Evolutionary conservation across 2,113 vertebrate species (phyloP), one percentile per base, ranked within the genome.

Genomic region (Thomomys bottae): DNA sequence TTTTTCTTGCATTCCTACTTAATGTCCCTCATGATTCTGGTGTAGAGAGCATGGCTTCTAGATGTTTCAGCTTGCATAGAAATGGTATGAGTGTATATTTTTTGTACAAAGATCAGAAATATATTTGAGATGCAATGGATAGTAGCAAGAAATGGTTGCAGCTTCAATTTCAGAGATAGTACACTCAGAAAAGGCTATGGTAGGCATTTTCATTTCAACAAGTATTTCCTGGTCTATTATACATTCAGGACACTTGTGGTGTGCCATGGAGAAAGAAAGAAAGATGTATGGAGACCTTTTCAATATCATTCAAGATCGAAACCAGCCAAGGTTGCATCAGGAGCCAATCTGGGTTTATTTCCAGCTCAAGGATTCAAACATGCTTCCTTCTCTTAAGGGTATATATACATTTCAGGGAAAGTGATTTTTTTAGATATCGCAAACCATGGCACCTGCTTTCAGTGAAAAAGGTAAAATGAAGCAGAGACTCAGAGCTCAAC

Each of bases 101-200:
- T n/a, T 59, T 26, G 15, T 18, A 92, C 73, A 75, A 95, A 94
- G 82, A 71, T 64, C 21, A 30, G 73, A 90, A 81, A 61, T 87
- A 59, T 30, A 87, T 90, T 70, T 84, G 71, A 94, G 67, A 87
- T 64, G 61, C 40, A 81, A 38, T 18, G 21, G 34, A 66, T 24
- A 24, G 21, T 66, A 77, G 72, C 3, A 85, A 66, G 26, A 85
- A 61, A 67, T n/a, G 40, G 45, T 63, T 76, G 38, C 38, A 28
- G 24, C 82, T 95, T 61, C 10, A 61, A 11, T 82, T 88, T 68
- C 54, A 73, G 64, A 87, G 34, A 34, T 2, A 71, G 12, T 86
- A 5, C 7, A 67, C 8, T 73, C 23, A 78, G 17, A 23, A 75
- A 87, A 78, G 14, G 9, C 3, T 85, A 28, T 28, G 38, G 24